Evolutionary conservation across 2,888 invertebrate species (phyloP), one percentile per base, ranked within the genome.

Genomic region (Parnassius apollo): DNA sequence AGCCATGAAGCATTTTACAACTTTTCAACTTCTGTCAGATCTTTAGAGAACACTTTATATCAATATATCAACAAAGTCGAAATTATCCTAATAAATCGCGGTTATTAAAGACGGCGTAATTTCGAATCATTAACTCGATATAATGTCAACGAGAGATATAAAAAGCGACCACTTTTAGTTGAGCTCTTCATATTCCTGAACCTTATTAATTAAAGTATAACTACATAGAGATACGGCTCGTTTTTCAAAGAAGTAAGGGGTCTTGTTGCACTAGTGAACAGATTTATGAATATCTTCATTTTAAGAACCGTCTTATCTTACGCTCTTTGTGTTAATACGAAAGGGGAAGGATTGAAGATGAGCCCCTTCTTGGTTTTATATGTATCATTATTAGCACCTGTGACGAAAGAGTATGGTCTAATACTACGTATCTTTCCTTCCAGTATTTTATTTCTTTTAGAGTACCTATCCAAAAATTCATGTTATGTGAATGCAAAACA

Each of bases 81-180:
- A 71, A 81, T 82, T 77, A 76, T 77, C 71, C 72, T 67, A 71
- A 76, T 80, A 78, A 82, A 81, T 77, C 69, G 69, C 66, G 62
- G 69, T 73, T 79, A 74, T 65, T 66, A 69, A 73, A 54, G 69
- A 68, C 70, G 73, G 75, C 72, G 75, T 76, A 74, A 77, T 74
- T 78, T 75, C 71, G 61, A 69, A 75, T 73, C 77, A 80, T 82
- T 80, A 85, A 82, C 76, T 81, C 69, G 67, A 74, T 75, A 56
- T 63, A 77, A 76, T 77, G 71, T 71, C 71, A 74, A 71, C 71
- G 69, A 69, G 71, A 66, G 71, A 62, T 68, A 68, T 72, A 71
- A 72, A 71, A 67, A 59, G 62, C 58, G 65, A 64, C 75, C 72
- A 55, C 9, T 57, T 52, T 62, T 49, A 2, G 2, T 42, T 54